Conservation (phyloP, 2,888 invertebrate genomes). For the Dicroscelio sp. region DNA sequence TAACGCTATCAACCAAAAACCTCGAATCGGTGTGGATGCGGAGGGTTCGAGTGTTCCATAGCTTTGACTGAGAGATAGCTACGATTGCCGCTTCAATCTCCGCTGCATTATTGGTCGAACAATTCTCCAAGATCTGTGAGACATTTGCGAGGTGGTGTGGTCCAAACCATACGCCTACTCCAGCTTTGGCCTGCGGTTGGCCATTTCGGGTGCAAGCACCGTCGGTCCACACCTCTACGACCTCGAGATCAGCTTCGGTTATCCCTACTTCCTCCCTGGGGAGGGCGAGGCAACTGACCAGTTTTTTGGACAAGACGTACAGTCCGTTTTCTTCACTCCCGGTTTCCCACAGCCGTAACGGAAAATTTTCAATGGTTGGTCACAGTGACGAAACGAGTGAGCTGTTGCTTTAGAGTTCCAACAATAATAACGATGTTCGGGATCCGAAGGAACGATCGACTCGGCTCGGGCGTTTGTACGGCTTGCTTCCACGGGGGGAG, state of each 20-base stretch:
- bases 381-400: background rate
- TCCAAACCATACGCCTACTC: slow-evolving; percentile 32
- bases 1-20: background rate
- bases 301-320: slow-evolving; percentile 31
- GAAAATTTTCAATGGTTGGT: background rate
- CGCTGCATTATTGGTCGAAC: slow-evolving; percentile 38
- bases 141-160: slow-evolving; percentile 15
- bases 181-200: background rate
- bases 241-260: background rate
- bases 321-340: background rate
- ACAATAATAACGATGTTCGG: no score
- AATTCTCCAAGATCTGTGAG: background rate
- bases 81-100: slow-evolving; percentile 24
- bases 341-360: slow-evolving; percentile 27
- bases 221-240: slow-evolving; percentile 38
- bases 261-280: no score
- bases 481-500: no score
- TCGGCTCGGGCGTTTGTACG: no score
- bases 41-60: background rate
- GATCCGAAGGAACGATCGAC: no score
- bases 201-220: slow-evolving; percentile 28
- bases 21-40: slow-evolving; percentile 32
- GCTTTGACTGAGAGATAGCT: background rate
- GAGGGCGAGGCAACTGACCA: background rate
- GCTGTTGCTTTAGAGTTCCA: slow-evolving; percentile 8